Evolutionary conservation across 2,797 vertebrate genomes (phyloP), one percentile per base, ranked within the genome.

Genomic region (Monodelphis domestica): DNA sequence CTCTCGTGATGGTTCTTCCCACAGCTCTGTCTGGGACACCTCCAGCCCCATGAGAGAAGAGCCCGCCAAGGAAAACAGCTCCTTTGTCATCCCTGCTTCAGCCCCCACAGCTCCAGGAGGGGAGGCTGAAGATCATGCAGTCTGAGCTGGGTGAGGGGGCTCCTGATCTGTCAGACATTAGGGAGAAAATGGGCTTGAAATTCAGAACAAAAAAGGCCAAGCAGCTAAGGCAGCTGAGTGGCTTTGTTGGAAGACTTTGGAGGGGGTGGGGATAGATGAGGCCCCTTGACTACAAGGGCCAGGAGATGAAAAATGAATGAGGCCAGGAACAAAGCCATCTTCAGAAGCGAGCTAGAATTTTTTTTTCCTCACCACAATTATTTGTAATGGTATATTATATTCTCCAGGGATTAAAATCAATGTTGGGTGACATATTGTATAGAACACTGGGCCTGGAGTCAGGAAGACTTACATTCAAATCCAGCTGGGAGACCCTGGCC

Each of bases 1-100:
- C 93, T 97, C 29, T 84, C 89, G 94, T 98, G 96, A 96, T 97
- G 97, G 94, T 53, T 97, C 95, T 96, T 97, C 91, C 15, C 93
- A 28, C 0, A 0, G 54, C 95, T 97, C 95, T 56, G 93, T 96
- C 96, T 92, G 87, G 94, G 96, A 97, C 88, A 97, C 88, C 97
- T 97, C 54, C 94, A 95, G 97, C 93, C 33, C 89, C 94, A 89
- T 95, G 91, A 98, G 97, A 95, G 54, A 88, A 92, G 33, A 95
- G 91, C 53, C 89, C 78, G 92, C 93, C 91, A 70, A 50, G 54
- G 90, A 57, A 96, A 95, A 94, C 92, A 87, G 92, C 54, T 95
- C 97, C 91, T 84, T 96, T 96, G 97, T 94, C 96, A 96, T 91
- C 52, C 30, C 89, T 97, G 95, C 95, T 96, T 96, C 15, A 28